Conservation (phyloP, 2,888 invertebrate species). For the Cynaeus angustus region DNA sequence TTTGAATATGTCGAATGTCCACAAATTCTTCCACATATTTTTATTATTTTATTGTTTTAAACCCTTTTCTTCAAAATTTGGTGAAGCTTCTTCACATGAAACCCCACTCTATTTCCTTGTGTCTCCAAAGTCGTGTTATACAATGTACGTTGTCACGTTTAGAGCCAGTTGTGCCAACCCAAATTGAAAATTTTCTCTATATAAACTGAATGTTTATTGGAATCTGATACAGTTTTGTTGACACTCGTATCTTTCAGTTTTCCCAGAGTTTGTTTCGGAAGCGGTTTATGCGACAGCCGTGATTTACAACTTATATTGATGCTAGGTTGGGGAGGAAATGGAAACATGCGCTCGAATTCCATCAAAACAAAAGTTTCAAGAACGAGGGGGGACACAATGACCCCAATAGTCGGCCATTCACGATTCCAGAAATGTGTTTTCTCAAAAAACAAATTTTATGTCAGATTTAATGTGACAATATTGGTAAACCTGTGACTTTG, state of each 20-base stretch:
- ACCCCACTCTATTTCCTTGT: neutral
- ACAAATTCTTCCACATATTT: no score
- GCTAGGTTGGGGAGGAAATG: constrained; percentile 27
- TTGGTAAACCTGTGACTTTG: no score
- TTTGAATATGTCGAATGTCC: no score
- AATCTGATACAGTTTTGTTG: constrained; percentile 50
- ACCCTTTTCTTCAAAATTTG: no score
- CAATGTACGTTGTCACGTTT: constrained; percentile 26
- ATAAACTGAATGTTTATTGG: constrained; percentile 49
- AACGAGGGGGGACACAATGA: constrained; percentile 31
- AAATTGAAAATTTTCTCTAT: constrained; percentile 45
- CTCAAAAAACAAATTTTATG: neutral
- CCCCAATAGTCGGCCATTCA: constrained; percentile 7
- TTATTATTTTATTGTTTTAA: no score
- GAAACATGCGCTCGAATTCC: constrained; percentile 33
- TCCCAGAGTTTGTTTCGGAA: constrained; percentile 50
- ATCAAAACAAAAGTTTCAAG: constrained; percentile 46
- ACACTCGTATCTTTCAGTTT: constrained; percentile 49
- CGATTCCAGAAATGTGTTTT: neutral
- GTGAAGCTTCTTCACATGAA: no score
- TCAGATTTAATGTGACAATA: no score
- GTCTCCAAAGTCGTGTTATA: constrained; percentile 3
- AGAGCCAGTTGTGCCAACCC: constrained; percentile 28
- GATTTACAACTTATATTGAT: constrained; percentile 54
- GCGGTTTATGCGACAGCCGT: constrained; percentile 51